Conservation (phyloP, 2,888 invertebrate species). For the Sinodicranocentrus sp. region DNA sequence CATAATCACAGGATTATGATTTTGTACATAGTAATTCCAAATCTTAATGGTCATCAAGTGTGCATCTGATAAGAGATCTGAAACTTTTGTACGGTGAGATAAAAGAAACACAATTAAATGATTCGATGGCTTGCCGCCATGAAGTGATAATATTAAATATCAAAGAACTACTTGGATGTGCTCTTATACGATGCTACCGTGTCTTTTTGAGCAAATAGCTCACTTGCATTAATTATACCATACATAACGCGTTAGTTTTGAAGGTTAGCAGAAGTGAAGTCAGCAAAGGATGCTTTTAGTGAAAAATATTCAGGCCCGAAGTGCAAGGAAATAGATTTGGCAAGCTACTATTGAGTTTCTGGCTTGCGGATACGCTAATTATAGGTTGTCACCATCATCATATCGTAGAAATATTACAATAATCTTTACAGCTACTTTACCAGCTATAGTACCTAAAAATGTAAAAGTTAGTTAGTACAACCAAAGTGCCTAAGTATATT, state of each 20-base stretch:
- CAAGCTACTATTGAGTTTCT: slow-evolving; percentile 27
- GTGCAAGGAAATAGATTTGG: slow-evolving; percentile 36
- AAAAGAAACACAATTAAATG: slow-evolving; percentile 22
- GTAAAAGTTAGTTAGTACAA: not conserved
- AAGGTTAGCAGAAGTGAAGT: not conserved
- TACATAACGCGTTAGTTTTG: not conserved
- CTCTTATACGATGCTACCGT: too few relatives aligned
- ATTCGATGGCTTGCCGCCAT: slow-evolving; percentile 38
- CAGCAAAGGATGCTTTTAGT: slow-evolving; percentile 19
- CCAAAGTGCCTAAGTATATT: not conserved
- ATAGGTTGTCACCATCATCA: slow-evolving; percentile 23
- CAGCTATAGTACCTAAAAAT: not conserved
- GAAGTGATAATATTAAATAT: not conserved
- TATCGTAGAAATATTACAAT: not conserved
- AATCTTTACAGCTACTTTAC: not conserved
- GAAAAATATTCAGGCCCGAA: not conserved
- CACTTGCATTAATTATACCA: not conserved
- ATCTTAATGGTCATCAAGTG: slow-evolving; percentile 39
- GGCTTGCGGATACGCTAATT: slow-evolving; percentile 35
- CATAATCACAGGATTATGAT: not conserved
- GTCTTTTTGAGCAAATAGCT: not conserved
- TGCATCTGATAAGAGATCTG: slow-evolving; percentile 36
- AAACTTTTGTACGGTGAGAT: slow-evolving; percentile 33
- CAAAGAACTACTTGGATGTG: not conserved
- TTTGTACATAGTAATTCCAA: slow-evolving; percentile 1